phyloP scores from a whole-genome alignment of 2,888 invertebrate species.

The Lacanobia wlatinum region DNA sequence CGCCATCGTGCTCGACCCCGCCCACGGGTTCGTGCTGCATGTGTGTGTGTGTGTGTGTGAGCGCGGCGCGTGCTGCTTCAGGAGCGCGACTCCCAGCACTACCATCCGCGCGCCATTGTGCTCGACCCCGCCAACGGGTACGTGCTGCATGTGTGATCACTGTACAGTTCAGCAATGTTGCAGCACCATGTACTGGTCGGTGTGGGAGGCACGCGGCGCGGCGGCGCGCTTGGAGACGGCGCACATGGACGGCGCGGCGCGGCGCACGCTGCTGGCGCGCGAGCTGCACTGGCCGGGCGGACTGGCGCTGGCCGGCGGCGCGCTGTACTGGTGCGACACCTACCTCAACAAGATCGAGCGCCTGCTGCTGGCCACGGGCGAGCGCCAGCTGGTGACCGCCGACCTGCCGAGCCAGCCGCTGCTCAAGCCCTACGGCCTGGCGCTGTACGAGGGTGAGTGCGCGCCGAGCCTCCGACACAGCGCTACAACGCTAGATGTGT shows the following conservation, averaged over 20 bases:
- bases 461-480: not conserved
- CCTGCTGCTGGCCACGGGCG: slow-evolving; percentile 78
- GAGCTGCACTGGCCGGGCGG: slow-evolving; percentile 94
- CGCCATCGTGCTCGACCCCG: slow-evolving; percentile 92
- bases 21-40: slow-evolving; percentile 76
- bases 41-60: too few species aligned
- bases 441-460: slow-evolving; percentile 88
- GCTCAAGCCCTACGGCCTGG: slow-evolving; percentile 93
- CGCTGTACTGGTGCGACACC: slow-evolving; percentile 92
- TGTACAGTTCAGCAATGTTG: not conserved
- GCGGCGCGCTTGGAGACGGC: slow-evolving; percentile 92
- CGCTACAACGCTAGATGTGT: too few species aligned
- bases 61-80: slow-evolving; percentile 87
- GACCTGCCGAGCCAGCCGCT: slow-evolving; percentile 80
- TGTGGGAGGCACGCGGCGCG: slow-evolving; percentile 90
- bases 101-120: slow-evolving; percentile 91
- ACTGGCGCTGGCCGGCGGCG: slow-evolving; percentile 86
- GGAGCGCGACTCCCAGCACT: slow-evolving; percentile 91
- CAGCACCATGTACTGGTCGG: slow-evolving; percentile 94
- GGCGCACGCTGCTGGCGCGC: slow-evolving; percentile 88
- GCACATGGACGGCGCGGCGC: slow-evolving; percentile 94
- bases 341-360: slow-evolving; percentile 92
- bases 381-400: slow-evolving; percentile 83
- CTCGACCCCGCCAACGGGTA: slow-evolving; percentile 92
- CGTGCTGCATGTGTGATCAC: too few species aligned